Percentiles rank a stretch among this genome's conserved stretches.
Conservation (phyloP, 92 coral and sea anemone genomes). For the Epizoanthus rinbou region DNA sequence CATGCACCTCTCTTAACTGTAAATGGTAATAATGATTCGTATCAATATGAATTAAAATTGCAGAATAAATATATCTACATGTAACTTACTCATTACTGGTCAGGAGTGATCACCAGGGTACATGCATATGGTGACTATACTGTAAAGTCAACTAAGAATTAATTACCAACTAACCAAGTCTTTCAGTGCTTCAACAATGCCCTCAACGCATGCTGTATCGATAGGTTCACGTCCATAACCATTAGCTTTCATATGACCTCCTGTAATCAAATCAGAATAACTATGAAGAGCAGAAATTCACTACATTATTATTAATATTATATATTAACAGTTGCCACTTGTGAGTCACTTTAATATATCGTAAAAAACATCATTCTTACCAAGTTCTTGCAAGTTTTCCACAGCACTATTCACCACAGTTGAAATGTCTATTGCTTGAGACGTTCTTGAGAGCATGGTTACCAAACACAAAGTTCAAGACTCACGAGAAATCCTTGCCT, state of each 20-base stretch:
- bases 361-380: conserved; percentile 43
- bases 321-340: not conserved
- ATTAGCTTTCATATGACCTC: conserved; percentile 40
- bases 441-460: conserved; percentile 66
- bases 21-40: no score
- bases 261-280: conserved; percentile 18
- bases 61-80: no score
- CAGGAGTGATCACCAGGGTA: no score
- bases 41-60: no score
- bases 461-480: no score
- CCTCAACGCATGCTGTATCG: conserved; percentile 70
- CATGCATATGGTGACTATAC: no score
- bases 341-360: not conserved
- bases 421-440: conserved; percentile 86
- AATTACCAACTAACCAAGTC: conserved; percentile 64
- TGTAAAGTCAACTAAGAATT: no score
- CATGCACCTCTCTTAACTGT: no score
- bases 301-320: not conserved
- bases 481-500: no score
- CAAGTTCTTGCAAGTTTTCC: conserved; percentile 81
- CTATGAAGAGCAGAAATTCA: not conserved
- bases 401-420: conserved; percentile 85
- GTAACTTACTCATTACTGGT: no score
- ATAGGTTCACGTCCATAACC: conserved; percentile 49
- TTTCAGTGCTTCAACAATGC: conserved; percentile 72